Evolutionary conservation across 1,140 invertebrate genomes (phyloP).

Genomic region (honey bee (Apis mellifera)): Amel_HAv3.1 CM009937.2:4125501-4126000

Average conservation of each 20-base stretch:
- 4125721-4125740: too few species aligned
- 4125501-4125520: background rate
- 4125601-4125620: conserved; percentile 12
- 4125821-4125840: too few species aligned
- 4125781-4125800: background rate
- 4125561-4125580: background rate
- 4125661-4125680: background rate
- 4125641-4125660: background rate
- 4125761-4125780: too few species aligned
- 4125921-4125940: too few species aligned
- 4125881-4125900: too few species aligned
- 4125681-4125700: background rate
- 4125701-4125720: background rate
- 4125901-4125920: too few species aligned
- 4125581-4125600: conserved; percentile 18
- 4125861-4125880: too few species aligned
- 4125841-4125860: too few species aligned
- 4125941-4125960: too few species aligned
- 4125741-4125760: background rate
- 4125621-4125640: background rate
- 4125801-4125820: too few species aligned
- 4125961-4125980: too few species aligned
- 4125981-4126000: too few species aligned
- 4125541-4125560: background rate
- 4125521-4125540: background rate